phyloP scores from a whole-genome alignment of 2,113 vertebrate species.

The Hydropotes inermis region DNA sequence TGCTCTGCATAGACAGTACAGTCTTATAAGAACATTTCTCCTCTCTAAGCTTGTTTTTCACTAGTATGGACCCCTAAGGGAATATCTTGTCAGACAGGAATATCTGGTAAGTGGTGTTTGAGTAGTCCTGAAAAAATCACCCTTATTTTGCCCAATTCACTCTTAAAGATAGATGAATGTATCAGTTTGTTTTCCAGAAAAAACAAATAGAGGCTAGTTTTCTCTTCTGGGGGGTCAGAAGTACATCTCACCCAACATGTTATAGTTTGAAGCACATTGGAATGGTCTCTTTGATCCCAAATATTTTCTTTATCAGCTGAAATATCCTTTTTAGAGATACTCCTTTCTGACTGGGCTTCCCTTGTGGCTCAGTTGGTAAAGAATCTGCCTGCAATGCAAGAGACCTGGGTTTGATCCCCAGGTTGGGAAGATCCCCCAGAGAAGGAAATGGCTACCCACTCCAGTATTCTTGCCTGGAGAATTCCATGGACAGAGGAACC shows the following conservation, averaged over 20 bases:
- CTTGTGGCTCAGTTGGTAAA: too few species aligned
- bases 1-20: neutral
- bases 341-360: neutral
- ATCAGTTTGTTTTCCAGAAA: conserved; percentile 32
- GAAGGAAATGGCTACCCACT: too few species aligned
- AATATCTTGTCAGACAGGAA: neutral
- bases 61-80: neutral
- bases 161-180: neutral
- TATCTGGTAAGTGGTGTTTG: neutral
- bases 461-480: too few species aligned
- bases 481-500: neutral
- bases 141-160: neutral
- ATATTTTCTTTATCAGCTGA: neutral
- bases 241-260: neutral
- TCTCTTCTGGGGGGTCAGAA: conserved; percentile 38
- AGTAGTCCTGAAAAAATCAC: neutral
- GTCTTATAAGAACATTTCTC: neutral
- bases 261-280: neutral
- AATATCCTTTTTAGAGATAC: neutral
- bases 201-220: neutral
- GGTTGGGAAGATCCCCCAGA: too few species aligned
- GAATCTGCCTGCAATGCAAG: too few species aligned
- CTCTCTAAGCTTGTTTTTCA: neutral
- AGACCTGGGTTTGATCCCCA: too few species aligned
- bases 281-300: neutral